Percentiles rank a stretch among this genome's conserved stretches.
Evolutionary conservation across 2,113 vertebrate species (phyloP).

Genomic region (Urocynchramus pylzowi): DNA sequence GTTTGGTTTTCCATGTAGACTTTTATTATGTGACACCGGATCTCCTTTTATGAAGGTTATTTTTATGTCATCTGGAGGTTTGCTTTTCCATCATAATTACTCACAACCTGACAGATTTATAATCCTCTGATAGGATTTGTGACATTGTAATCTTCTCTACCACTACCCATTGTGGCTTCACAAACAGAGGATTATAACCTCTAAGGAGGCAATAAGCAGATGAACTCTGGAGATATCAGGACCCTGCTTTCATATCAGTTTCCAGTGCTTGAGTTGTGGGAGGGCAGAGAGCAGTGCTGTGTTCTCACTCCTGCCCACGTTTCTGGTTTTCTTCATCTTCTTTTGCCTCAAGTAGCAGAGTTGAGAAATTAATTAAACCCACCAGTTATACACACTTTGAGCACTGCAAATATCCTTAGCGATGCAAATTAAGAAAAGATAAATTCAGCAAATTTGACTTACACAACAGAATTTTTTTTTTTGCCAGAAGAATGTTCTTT

Average conservation of each 20-base stretch:
- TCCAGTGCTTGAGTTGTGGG: background rate
- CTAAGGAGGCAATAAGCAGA: conserved; percentile 50
- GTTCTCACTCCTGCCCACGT: background rate
- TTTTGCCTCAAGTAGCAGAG: conserved; percentile 38
- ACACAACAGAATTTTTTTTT: background rate
- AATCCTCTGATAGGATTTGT: conserved; percentile 59
- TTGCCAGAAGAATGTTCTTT: background rate
- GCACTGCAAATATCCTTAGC: conserved; percentile 33
- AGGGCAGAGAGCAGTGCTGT: background rate
- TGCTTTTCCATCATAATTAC: conserved; percentile 40
- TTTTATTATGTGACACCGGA: background rate
- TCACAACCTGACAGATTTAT: conserved; percentile 35
- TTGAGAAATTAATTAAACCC: conserved; percentile 52
- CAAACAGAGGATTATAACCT: conserved; percentile 43
- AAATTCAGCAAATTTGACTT: conserved; percentile 40
- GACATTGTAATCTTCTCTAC: conserved; percentile 31
- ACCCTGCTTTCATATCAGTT: conserved; percentile 11
- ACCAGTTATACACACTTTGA: conserved; percentile 9
- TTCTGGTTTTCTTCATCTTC: conserved; percentile 15
- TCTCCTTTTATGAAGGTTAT: conserved; percentile 17
- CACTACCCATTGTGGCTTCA: conserved; percentile 23
- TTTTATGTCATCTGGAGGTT: conserved; percentile 33
- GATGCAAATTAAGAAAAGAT: conserved; percentile 24
- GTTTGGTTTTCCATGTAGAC: background rate
- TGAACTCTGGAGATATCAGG: conserved; percentile 39